phyloP scores from a whole-genome alignment of 2,888 invertebrate genomes.

The Melinopterus prodromus region DNA sequence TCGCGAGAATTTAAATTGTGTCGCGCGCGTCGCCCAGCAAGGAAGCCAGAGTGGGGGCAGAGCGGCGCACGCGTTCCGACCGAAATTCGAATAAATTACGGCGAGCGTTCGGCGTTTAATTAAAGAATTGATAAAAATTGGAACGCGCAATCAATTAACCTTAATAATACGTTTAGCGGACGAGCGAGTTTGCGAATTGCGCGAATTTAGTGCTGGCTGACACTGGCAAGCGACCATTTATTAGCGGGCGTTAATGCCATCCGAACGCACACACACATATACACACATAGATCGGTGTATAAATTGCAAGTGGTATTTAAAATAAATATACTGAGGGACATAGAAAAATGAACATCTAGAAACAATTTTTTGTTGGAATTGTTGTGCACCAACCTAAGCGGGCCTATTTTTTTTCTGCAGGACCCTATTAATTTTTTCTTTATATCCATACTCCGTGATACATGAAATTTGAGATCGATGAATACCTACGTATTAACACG shows the following conservation, averaged over 20 bases:
- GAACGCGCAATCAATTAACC: constrained; percentile 25
- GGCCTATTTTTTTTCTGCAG: too few relatives aligned
- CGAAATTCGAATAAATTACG: constrained; percentile 7
- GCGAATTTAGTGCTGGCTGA: constrained; percentile 6
- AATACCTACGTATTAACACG: too few relatives aligned
- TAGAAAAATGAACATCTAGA: too few relatives aligned
- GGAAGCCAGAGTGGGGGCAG: background rate
- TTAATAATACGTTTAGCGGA: constrained; percentile 25
- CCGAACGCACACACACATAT: constrained; percentile 7
- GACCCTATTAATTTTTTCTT: too few relatives aligned
- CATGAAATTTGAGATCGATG: too few relatives aligned
- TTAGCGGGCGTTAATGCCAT: constrained; percentile 18
- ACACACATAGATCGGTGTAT: background rate
- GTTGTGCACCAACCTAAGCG: too few relatives aligned
- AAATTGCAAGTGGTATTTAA: constrained; percentile 20
- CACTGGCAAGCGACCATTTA: constrained; percentile 23
- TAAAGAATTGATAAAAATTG: constrained; percentile 25
- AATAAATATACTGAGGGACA: constrained; percentile 6
- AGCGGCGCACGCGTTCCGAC: constrained; percentile 14
- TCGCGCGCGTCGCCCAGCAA: constrained; percentile 4
- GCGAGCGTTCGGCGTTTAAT: background rate
- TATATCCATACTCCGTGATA: too few relatives aligned
- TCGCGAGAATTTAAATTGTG: constrained; percentile 17
- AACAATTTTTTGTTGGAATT: too few relatives aligned
- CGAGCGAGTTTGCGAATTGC: constrained; percentile 9